Conservation (phyloP, 2,797 vertebrate genomes). For the Thunnus albacares region DNA sequence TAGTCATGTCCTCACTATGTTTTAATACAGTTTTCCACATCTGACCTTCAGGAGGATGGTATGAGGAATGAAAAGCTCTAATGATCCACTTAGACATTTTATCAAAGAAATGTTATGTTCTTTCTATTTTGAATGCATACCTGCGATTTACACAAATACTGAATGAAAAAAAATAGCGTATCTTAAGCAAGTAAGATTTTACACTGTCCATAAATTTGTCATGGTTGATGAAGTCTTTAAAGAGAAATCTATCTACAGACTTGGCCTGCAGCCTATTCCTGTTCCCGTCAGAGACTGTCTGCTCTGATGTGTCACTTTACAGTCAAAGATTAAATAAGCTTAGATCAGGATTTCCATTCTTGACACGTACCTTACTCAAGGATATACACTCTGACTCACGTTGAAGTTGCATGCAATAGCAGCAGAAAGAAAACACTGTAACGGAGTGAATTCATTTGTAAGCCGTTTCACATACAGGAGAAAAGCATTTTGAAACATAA, state of each 20-base stretch:
- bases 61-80: not conserved
- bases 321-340: constrained; percentile 26
- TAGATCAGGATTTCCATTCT: constrained; percentile 51
- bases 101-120: no score
- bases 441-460: not conserved
- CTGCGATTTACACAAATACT: constrained; percentile 11
- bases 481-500: not conserved
- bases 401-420: not conserved
- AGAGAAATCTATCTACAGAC: constrained; percentile 15
- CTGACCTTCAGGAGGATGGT: not conserved
- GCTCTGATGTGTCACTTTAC: constrained; percentile 54
- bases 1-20: not conserved
- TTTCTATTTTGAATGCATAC: not conserved
- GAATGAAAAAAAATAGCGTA: not conserved
- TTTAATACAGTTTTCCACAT: not conserved
- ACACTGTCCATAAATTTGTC: not conserved
- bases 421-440: not conserved
- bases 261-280: constrained; percentile 15
- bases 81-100: not conserved
- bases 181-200: not conserved
- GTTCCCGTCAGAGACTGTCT: constrained; percentile 49
- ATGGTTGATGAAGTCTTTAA: constrained; percentile 12
- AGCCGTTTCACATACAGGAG: not conserved
- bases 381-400: constrained; percentile 6
- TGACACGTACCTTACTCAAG: constrained; percentile 9